Base-by-base conservation (phyloP, 2,113 vertebrate species). In the Eclectus roratus region DNA sequence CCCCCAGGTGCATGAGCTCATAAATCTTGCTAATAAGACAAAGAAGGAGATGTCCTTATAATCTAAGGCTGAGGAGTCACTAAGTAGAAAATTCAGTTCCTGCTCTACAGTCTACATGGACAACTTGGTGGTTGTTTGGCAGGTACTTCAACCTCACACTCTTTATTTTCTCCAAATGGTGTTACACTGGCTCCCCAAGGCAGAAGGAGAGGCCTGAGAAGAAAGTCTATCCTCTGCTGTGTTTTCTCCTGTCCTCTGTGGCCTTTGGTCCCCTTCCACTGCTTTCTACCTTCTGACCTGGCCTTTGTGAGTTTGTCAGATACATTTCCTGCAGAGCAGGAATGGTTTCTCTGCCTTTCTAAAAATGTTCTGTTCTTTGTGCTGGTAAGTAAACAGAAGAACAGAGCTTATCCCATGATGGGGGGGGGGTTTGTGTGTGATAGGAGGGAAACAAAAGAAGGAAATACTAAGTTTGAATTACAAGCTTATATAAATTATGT, bases 1-100 rank as follows among this genome's bases (percentile, higher is more conserved):
- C 79, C 69, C 94, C 73, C 76, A 80, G 85, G 87, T 73, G 23
- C 39, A 80, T 92, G 97, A 94, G 73, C 87, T 95, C 96, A 95
- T 74, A 63, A 74, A 31, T 46, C 79, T 93, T 94, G 78, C 76
- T 91, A 49, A 81, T 14, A 55, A 65, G 80, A 68, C 86, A 65
- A 60, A 84, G 47, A 76, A 61, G 56, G 71, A 81, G 49, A 88
- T 90, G 80, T 96, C 74, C 35, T 78, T 35, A 23, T 83, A 84
- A 88, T 56, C 43, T 69, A 68, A 84, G 84, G n/a, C 66, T 77
- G 63, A 82, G 68, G 23, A 70, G 52, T 68, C 55, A 12, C 49
- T 80, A 43, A 85, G 46, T 61, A 69, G 41, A 81, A 94, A 93
- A 84, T 44, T 65, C 50, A 39, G 52, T 46, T 88, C 28, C 64